phyloP scores from a whole-genome alignment of 1,140 invertebrate genomes.

The Akabosia matsudoensis region DNA sequence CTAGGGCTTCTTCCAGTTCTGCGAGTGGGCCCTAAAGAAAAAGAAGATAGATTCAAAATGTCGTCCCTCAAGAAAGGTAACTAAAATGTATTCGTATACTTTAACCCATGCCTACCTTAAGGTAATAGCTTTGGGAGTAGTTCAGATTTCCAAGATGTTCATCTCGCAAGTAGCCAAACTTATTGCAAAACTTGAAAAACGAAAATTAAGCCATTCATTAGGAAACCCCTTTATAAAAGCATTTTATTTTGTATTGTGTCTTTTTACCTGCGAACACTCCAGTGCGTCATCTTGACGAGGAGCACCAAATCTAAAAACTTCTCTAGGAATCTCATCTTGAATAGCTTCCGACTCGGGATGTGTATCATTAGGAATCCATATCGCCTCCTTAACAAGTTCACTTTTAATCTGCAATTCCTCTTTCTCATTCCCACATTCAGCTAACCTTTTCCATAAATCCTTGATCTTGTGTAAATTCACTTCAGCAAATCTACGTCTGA shows the following conservation, averaged over 20 bases:
- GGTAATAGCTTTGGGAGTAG: constrained; percentile 75
- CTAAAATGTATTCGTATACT: background rate
- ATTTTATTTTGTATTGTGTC: constrained; percentile 63
- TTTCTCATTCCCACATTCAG: constrained; percentile 23
- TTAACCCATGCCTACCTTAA: constrained; percentile 50
- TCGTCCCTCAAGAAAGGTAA: no score
- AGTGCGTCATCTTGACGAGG: background rate
- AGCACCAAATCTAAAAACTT: constrained; percentile 59
- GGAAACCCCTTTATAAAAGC: constrained; percentile 56
- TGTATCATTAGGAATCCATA: constrained; percentile 71
- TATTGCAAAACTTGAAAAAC: constrained; percentile 40
- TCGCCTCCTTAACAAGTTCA: constrained; percentile 59
- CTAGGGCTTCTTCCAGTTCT: constrained; percentile 76
- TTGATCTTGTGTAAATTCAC: no score
- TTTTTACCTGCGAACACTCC: constrained; percentile 54
- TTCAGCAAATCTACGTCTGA: constrained; percentile 11
- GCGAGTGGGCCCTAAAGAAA: constrained; percentile 65
- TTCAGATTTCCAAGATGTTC: constrained; percentile 70
- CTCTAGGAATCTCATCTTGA: constrained; percentile 56
- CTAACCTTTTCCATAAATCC: background rate
- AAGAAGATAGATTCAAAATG: background rate
- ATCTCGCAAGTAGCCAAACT: constrained; percentile 56
- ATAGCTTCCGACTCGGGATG: constrained; percentile 63
- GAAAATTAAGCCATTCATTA: constrained; percentile 45
- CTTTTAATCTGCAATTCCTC: constrained; percentile 25